A percentile compares a stretch with the other conserved stretches of the same genome.
Conservation (phyloP, 2,888 invertebrate species). For the Aphodius granarius region DNA sequence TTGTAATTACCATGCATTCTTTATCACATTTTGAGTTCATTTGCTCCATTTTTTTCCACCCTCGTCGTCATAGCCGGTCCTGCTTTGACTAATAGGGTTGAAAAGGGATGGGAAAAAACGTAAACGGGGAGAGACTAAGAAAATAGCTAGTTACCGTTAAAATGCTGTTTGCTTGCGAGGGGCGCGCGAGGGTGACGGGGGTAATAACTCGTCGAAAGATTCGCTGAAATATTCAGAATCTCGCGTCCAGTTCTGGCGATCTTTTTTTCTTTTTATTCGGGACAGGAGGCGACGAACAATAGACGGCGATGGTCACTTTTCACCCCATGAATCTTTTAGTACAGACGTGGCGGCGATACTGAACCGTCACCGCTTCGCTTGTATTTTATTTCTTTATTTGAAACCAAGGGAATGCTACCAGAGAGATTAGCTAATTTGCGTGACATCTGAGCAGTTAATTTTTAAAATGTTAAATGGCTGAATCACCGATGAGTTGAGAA, state of each 20-base stretch:
- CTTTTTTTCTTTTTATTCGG: neutral
- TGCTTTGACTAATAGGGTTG: neutral
- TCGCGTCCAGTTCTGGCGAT: neutral
- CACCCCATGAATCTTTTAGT: neutral
- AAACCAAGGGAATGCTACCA: neutral
- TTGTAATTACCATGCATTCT: conserved; percentile 51
- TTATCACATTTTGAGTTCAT: conserved; percentile 46
- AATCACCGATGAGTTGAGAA: neutral
- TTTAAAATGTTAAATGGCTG: neutral
- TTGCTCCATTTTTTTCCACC: conserved; percentile 35
- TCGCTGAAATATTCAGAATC: conserved; percentile 20
- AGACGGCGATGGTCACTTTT: neutral
- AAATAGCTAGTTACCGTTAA: conserved; percentile 31
- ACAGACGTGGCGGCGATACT: neutral
- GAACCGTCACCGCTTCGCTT: neutral
- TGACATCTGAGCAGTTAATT: neutral
- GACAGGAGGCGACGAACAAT: neutral
- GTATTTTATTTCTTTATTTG: neutral
- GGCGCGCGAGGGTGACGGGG: conserved; percentile 10
- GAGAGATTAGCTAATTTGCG: neutral
- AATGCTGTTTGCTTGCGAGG: conserved; percentile 27
- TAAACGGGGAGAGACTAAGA: conserved; percentile 2
- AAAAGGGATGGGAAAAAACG: neutral
- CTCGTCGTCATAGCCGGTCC: neutral
- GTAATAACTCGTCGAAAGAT: conserved; percentile 20